Evolutionary conservation across 2,888 invertebrate species (phyloP).

Genomic region (Melanchra persicariae): DNA sequence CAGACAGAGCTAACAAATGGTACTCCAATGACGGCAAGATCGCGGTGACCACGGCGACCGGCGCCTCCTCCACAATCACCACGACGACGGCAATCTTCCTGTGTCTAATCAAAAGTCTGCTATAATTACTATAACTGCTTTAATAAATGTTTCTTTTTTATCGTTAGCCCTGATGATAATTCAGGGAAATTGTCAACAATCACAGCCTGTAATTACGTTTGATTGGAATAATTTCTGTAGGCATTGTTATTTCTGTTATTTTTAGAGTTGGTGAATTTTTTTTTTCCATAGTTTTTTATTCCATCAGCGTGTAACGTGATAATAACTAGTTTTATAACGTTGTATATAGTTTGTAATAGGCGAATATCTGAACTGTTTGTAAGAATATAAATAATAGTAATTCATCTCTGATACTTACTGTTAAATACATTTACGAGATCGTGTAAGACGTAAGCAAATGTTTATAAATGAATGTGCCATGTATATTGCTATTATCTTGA

Average conservation of each 20-base stretch:
- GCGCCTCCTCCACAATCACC: constrained; percentile 65
- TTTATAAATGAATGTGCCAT: constrained; percentile 81
- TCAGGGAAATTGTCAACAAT: constrained; percentile 64
- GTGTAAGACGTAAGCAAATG: constrained; percentile 71
- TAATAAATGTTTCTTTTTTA: constrained; percentile 49
- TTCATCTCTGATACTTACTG: constrained; percentile 74
- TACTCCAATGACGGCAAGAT: constrained; percentile 86
- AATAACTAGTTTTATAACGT: constrained; percentile 88
- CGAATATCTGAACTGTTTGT: constrained; percentile 74
- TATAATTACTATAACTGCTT: constrained; percentile 64
- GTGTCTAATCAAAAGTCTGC: constrained; percentile 67
- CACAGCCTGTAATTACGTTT: constrained; percentile 61
- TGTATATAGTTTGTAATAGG: constrained; percentile 86
- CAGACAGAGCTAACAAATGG: constrained; percentile 89
- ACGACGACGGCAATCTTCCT: constrained; percentile 73
- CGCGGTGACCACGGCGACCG: constrained; percentile 73
- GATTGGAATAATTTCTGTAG: constrained; percentile 65
- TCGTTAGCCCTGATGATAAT: constrained; percentile 60
- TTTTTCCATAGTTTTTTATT: constrained; percentile 64
- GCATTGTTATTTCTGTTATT: constrained; percentile 58
- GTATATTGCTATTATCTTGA: constrained; percentile 82
- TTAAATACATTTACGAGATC: constrained; percentile 66
- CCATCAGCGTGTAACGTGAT: constrained; percentile 88
- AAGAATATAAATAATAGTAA: constrained; percentile 74
- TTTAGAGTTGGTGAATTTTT: constrained; percentile 50